phyloP scores from a whole-genome alignment of 2,888 invertebrate genomes.

The Drosophila austrosaltans region DNA sequence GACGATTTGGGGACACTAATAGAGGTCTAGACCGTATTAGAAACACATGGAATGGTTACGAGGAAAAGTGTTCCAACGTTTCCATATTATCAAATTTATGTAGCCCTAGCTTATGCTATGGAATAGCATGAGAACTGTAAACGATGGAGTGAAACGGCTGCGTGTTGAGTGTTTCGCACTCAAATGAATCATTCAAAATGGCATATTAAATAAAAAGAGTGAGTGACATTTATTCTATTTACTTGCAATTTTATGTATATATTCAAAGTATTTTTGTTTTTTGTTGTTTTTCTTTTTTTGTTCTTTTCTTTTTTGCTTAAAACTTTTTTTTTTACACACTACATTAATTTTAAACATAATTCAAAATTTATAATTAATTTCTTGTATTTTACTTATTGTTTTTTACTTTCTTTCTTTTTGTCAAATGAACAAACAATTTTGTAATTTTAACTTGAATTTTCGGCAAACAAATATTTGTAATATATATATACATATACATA shows the following conservation, averaged over 20 bases:
- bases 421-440: conserved; percentile 60
- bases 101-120: background rate
- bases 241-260: conserved; percentile 78
- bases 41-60: too few relatives aligned
- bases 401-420: conserved; percentile 18
- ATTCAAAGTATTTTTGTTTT: conserved; percentile 68
- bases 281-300: conserved; percentile 60
- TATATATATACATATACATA: conserved; percentile 35
- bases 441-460: conserved; percentile 53
- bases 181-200: conserved; percentile 23
- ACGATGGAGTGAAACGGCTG: background rate
- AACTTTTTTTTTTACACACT: conserved; percentile 73
- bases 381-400: conserved; percentile 59
- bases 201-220: conserved; percentile 71
- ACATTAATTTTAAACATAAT: conserved; percentile 76
- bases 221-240: conserved; percentile 77
- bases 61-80: too few relatives aligned
- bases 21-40: too few relatives aligned
- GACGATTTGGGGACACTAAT: too few relatives aligned
- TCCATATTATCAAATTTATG: background rate
- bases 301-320: conserved; percentile 56
- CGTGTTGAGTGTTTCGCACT: background rate
- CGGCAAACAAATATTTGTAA: conserved; percentile 38
- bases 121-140: background rate
- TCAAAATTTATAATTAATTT: conserved; percentile 67